Evolutionary conservation across 1,140 invertebrate genomes (phyloP), one percentile per base, ranked within the genome.

Genomic region (Cotesia vestalis): DNA sequence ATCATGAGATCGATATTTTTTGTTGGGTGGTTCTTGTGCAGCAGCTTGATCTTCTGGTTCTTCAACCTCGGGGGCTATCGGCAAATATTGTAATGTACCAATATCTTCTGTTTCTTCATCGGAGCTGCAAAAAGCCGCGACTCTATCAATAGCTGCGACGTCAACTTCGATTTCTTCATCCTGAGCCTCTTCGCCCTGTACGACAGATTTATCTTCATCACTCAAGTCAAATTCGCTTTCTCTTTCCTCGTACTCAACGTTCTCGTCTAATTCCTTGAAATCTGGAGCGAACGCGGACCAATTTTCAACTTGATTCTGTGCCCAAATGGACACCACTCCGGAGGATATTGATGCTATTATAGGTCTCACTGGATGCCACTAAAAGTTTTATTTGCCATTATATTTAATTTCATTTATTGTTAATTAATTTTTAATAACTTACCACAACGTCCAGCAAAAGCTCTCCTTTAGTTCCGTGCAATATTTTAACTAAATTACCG

Each of bases 241-340:
- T 53, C 97, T 86, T 86, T 99, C 98, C 83, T 99, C 97, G 84
- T 99, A 99, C 85, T 99, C 98, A 4, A 99, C 96, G 88, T 99
- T 99, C 87, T 99, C 98, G 85, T 99, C 98, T 5, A 99, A 85
- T 88, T 99, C 98, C 84, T 99, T 99, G 81, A 99, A 99, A 86
- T 99, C 98, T 0, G 98, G 98, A 0, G 98, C 98, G 90, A 99
- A 99, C 0, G 98, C 98, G 35, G 96, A 98, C 98, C 98, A 99
- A 89, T 99, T 99, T 89, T 99, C 98, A 20, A 99, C 97, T 90
- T 99, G 97, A 88, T 98, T 98, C 88, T 99, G 97, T 3, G 97
- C 95, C 97, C 97, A 99, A 75, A 99, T 95, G 20, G 96, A 98
- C 34, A 99, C 97, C n/a, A 99, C 93, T n/a, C 97, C 97, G 86